Evolutionary conservation across 2,797 vertebrate species (phyloP).

Genomic region (Pangasius larnaudii): DNA sequence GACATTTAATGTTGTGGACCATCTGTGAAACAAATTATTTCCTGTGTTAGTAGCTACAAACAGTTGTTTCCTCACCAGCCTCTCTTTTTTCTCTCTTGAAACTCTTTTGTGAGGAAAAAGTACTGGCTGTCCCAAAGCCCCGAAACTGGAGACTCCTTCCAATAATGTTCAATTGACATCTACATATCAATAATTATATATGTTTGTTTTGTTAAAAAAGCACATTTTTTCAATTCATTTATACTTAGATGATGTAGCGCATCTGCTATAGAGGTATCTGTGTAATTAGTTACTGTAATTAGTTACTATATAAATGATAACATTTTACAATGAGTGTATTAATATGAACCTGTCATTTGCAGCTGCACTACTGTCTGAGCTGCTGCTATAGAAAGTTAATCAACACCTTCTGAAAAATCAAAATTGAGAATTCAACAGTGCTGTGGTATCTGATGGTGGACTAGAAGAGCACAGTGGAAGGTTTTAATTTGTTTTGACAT

Average conservation of each 20-base stretch:
- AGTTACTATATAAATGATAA: not conserved
- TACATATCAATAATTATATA: not conserved
- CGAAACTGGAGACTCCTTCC: not conserved
- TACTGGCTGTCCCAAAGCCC: not conserved
- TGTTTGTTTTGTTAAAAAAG: not conserved
- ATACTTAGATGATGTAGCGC: not conserved
- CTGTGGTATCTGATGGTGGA: constrained; percentile 65
- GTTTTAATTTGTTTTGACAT: constrained; percentile 77
- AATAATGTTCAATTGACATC: not conserved
- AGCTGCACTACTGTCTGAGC: not conserved
- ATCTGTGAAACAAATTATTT: not conserved
- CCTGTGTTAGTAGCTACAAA: not conserved
- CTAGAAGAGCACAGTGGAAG: constrained; percentile 60
- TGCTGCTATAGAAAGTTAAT: not conserved
- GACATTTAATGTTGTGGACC: not conserved
- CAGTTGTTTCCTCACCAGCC: not conserved
- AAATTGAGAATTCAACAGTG: constrained; percentile 20
- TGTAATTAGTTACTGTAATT: no score
- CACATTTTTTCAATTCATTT: not conserved
- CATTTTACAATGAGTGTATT: not conserved
- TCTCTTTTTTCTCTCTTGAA: not conserved
- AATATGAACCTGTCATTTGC: not conserved
- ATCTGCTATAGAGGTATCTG: not conserved
- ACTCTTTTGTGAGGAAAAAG: not conserved
- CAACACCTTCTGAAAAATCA: not conserved